Base-by-base conservation (phyloP, 2,113 vertebrate species). In the Balaenoptera acutorostrata region DNA sequence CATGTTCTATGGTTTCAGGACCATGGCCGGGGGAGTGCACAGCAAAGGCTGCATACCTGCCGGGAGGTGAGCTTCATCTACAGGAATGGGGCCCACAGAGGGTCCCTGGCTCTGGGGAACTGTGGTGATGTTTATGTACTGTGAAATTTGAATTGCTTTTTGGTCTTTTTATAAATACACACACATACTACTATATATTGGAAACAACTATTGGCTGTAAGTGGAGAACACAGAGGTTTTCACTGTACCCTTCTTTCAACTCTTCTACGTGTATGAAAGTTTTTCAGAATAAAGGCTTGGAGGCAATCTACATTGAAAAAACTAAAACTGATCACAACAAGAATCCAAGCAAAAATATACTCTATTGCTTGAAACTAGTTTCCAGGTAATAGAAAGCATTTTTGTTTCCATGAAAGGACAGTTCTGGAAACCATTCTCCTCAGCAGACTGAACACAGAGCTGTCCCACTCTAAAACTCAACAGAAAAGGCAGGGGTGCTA, bases 341-440 rank as follows among this genome's bases (percentile, higher is more conserved):
- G 81, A 59, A 63, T 9, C 59, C 90, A 77, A 66, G 75, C 20
- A 72, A 82, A 86, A 77, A 52, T 39, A 0, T 31, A 29, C 25
- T 44, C 71, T 39, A 6, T 31, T 63, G 75, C 59, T 92, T 71
- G 59, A 78, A 81, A 86, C 49, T 69, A 57, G 61, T 77, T 91
- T 92, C 66, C 44, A 72, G 44, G 88, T 64, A 90, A 95, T 8
- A 66, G 80, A 23, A 81, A 23, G 69, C 83, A 82, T 69, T 39
- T 68, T 17, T 6, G 41, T 68, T 80, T 89, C 68, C 36, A 78
- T 12, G n/a, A 81, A 71, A 96, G 55, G 69, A 84, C 83, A 6
- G 27, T 31, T 77, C 11, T 15, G 9, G 59, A 95, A 49, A 64
- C 52, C 18, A 14, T 9, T n/a, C 23, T 2, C 29, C 91, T 49